Base-by-base conservation (phyloP, 1,140 invertebrate genomes). In the Lucilia sericata region DNA sequence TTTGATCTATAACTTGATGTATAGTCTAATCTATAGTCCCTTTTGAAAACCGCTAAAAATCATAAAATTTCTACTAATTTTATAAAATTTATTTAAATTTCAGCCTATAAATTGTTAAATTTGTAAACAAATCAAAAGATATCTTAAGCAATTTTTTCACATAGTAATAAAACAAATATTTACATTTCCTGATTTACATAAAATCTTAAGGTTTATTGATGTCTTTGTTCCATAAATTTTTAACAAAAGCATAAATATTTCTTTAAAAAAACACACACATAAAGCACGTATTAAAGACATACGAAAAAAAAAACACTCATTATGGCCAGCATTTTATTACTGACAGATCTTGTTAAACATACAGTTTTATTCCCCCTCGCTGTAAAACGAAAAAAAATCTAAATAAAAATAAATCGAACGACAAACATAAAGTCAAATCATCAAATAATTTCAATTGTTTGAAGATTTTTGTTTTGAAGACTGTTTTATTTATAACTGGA, bases 181-280 rank as follows among this genome's bases (percentile, higher is more conserved):
- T 55, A 55, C 17, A 70, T 70, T 70, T 70, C 65, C 19, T 70
- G 65, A 70, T 70, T 70, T 70, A 25, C 65, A 70, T 70, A 70
- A 70, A 70, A 70, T 70, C n/a, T 21, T 70, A 21, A 70, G 21
- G n/a, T 70, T 70, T 70, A 70, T 70, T 70, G 21, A 19, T 21
- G 21, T 21, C n/a, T 70, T 70, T 70, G 65, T 17, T 5, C 2
- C 65, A 70, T 70, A 70, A 70, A 70, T 70, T 8, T 70, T 70
- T 17, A 55, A 55, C 51, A 55, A 13, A 55, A 55, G 42, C 51
- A 55, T 55, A 55, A 42, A 17, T 55, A 55, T 13, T 55, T 10
- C 1, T 10, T 2, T 1, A 55, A 30, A 30, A 30, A 30, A 42
- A 42, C 17, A 55, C 51, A 55, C 12, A 55, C 51, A 55, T 55